These are phyloP conservation scores for Megathymus violae DNA, from an alignment of 1,140 invertebrate species.

Conservation along the genomic window DNA sequence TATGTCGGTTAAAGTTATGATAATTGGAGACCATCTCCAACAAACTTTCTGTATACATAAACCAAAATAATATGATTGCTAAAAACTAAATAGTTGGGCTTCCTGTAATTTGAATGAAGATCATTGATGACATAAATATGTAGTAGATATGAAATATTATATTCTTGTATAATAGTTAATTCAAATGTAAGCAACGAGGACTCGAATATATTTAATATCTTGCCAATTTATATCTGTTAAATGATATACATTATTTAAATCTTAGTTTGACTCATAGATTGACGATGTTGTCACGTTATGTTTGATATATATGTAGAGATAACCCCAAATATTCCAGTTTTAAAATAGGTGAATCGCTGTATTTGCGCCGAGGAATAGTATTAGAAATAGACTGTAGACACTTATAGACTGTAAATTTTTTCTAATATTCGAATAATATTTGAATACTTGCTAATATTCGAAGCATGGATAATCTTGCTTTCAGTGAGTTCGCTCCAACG, in stretches of 20 bases:
- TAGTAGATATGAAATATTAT: conserved; percentile 25
- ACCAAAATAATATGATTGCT: conserved; percentile 28
- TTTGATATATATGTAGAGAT: no score
- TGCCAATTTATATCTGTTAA: conserved; percentile 22
- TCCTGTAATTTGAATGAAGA: conserved; percentile 19
- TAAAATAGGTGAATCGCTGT: no score
- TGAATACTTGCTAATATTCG: no score
- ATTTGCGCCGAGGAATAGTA: no score
- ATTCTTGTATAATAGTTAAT: conserved; percentile 21
- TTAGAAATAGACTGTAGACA: no score
- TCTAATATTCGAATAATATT: no score
- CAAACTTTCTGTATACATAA: conserved; percentile 17
- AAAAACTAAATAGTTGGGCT: conserved; percentile 27
- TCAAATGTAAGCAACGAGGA: conserved; percentile 28
- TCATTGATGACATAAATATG: conserved; percentile 29
- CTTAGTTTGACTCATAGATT: conserved; percentile 6
- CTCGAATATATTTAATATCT: conserved; percentile 13
- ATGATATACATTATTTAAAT: conserved; percentile 25
- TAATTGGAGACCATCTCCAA: conserved; percentile 21
- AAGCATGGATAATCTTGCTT: no score
- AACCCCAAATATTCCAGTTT: no score
- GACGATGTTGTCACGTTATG: background rate
- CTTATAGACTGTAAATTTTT: no score
- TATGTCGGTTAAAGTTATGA: conserved; percentile 28
- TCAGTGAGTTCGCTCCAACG: no score